Conservation (phyloP, 2,113 vertebrate species). For the Pipra filicauda region DNA sequence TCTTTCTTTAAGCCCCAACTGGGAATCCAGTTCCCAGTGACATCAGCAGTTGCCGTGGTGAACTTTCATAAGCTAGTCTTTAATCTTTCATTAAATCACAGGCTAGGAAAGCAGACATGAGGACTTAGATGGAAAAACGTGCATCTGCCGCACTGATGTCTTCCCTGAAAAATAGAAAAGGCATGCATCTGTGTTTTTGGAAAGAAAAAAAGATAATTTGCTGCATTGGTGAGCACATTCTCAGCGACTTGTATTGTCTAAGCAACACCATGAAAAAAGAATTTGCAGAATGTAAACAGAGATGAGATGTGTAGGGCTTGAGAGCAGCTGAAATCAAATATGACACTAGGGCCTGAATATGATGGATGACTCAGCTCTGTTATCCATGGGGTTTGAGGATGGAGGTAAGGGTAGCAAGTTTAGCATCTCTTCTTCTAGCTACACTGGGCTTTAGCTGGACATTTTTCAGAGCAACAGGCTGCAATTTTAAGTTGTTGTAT, state of each 20-base stretch:
- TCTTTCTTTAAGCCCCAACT: not conserved
- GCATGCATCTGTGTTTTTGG: not conserved
- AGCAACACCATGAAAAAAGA: not conserved
- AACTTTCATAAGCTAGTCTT: slow-evolving; percentile 38
- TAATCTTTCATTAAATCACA: slow-evolving; percentile 49
- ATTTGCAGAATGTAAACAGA: not conserved
- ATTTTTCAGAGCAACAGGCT: not conserved
- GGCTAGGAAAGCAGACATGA: slow-evolving; percentile 1
- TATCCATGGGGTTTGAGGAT: not conserved
- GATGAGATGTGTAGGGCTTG: not conserved
- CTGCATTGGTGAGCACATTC: not conserved
- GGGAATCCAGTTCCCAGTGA: slow-evolving; percentile 28
- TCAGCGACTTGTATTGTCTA: not conserved
- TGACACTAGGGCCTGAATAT: not conserved
- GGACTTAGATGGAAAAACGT: not conserved
- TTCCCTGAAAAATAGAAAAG: not conserved
- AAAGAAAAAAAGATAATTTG: not conserved
- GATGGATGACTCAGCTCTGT: not conserved
- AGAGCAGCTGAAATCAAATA: not conserved
- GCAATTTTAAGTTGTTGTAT: not conserved
- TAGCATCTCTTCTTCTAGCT: not conserved
- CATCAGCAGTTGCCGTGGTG: slow-evolving; percentile 58
- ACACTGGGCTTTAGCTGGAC: not conserved
- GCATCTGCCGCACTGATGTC: not conserved
- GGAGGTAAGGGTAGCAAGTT: not conserved